These are phyloP conservation scores for Clitarchus hookeri DNA, from an alignment of 2,888 invertebrate genomes.

Conservation along the genomic window DNA sequence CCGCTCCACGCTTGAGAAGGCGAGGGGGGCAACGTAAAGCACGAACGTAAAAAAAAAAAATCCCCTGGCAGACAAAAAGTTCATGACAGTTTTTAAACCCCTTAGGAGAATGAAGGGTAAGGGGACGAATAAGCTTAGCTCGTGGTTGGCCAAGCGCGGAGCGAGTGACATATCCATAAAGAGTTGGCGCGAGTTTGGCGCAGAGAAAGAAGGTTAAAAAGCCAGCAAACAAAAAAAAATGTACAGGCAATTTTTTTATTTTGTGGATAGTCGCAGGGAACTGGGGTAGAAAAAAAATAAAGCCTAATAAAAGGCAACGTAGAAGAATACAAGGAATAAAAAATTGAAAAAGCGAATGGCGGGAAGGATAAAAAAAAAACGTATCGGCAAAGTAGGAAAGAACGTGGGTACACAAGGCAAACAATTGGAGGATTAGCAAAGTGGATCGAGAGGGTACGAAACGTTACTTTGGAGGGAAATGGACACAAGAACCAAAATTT, in stretches of 20 bases:
- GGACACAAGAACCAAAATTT: no score
- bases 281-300: background rate
- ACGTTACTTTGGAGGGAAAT: background rate
- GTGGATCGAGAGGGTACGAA: background rate
- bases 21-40: background rate
- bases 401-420: slow-evolving; percentile 4
- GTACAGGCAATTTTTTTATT: background rate
- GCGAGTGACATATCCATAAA: background rate
- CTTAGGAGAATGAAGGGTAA: slow-evolving; percentile 3
- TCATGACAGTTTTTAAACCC: slow-evolving; percentile 14
- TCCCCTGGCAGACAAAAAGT: background rate
- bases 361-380: background rate
- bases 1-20: background rate
- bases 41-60: background rate
- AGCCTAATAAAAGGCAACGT: background rate
- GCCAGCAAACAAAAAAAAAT: background rate
- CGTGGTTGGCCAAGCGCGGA: background rate
- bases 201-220: slow-evolving; percentile 14
- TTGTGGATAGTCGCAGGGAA: background rate
- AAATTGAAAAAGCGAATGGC: background rate
- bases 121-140: background rate
- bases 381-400: background rate
- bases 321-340: slow-evolving; percentile 2
- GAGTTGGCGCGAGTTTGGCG: background rate
- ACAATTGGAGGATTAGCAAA: slow-evolving; percentile 19